Conservation (phyloP, 2,113 vertebrate species). For the Nesogale talazaci region DNA sequence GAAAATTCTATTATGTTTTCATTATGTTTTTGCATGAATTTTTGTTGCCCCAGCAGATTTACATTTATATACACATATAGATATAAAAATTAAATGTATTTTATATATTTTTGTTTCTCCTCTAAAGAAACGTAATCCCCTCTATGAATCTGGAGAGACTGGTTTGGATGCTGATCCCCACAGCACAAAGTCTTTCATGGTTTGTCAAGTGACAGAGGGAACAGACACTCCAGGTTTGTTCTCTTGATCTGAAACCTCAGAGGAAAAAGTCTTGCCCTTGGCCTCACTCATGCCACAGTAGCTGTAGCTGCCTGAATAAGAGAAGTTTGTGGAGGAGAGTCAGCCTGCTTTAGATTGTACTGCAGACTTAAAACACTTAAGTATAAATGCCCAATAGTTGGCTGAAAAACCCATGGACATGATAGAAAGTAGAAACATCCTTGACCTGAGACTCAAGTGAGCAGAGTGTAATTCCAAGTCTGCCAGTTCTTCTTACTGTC, state of each 20-base stretch:
- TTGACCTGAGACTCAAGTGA: no score
- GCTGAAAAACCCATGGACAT: no score
- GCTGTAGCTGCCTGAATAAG: background rate
- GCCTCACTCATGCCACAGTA: no score
- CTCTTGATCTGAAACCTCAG: background rate
- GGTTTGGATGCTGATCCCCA: background rate
- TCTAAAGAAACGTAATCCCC: background rate
- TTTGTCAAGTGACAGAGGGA: background rate
- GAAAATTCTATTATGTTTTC: no score
- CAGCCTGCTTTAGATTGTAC: background rate
- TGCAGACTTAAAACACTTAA: background rate
- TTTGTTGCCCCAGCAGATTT: no score
- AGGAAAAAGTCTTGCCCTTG: background rate
- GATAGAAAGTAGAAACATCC: no score
- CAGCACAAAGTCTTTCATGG: background rate
- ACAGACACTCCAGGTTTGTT: background rate
- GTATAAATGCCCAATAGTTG: background rate
- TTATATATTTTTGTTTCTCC: background rate
- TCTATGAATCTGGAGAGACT: background rate
- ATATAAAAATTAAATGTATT: background rate
- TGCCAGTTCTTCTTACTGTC: background rate
- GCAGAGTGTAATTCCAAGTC: background rate
- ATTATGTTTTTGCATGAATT: no score
- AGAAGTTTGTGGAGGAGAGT: background rate
- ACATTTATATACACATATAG: background rate